Base-by-base conservation (phyloP, 1,140 invertebrate genomes). In the Pachyrhynchus sulphureomaculatus region DNA sequence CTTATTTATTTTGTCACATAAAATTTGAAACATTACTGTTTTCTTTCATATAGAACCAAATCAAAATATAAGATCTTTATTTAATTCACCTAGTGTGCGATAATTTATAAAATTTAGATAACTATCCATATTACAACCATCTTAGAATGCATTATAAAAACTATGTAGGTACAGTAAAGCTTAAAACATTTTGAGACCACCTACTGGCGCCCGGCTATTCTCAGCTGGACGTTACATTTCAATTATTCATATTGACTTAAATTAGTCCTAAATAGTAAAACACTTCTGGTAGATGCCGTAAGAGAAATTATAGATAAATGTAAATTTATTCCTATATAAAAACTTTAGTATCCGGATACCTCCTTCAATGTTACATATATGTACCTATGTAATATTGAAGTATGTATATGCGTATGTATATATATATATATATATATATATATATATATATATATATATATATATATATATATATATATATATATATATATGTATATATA, bases 231-330 rank as follows among this genome's bases (percentile, higher is more conserved):
- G 36, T 53, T 41, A 53, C 36, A 53, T 53, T 53, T 53, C 36
- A 53, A 53, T 53, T 53, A 53, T 53, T 53, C 51, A 53, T 53
- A 53, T 53, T 53, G 51, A 53, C 51, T 41, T 53, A 53, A 53
- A 53, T 53, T 53, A 41, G 51, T 21, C 23, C 33, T 36, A 36
- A 53, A 53, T 34, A 23, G 24, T 17, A 23, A 53, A 39, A 34
- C 23, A 26, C 23, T 26, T 2, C 20, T 18, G 51, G 45, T 29
- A 32, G 23, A 32, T 32, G 45, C 24, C 8, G 8, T 26, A 29
- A 29, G 12, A 29, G 26, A 6, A 6, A 29, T 1, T 29, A 3
- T 2, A 29, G 12, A 6, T 1, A 6, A 29, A 29, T 29, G 12
- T 29, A 3, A 29, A 29, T 29, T 9, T 10, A 29, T 29, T 29